phyloP scores from a whole-genome alignment of 2,113 vertebrate species.

The Melospiza melodia region DNA sequence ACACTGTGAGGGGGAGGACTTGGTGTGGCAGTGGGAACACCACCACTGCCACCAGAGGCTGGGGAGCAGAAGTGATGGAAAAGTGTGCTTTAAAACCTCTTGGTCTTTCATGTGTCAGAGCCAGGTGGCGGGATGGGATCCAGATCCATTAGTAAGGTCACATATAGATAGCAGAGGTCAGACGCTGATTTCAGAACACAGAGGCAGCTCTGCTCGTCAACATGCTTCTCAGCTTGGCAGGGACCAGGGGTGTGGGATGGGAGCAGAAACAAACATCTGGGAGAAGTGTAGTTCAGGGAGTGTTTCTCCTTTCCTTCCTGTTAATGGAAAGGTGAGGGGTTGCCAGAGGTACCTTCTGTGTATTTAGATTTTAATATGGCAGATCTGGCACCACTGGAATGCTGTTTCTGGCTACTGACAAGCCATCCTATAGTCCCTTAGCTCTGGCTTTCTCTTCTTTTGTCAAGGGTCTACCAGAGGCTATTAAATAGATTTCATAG shows the following conservation, averaged over 20 bases:
- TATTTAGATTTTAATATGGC: background rate
- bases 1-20: fast-evolving
- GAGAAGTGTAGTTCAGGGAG: background rate
- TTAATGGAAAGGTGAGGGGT: background rate
- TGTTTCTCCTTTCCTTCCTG: background rate
- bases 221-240: background rate
- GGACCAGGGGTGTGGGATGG: fast-evolving
- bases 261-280: background rate
- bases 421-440: background rate
- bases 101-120: no score
- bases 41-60: background rate
- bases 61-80: background rate
- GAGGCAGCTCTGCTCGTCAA: background rate
- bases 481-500: background rate
- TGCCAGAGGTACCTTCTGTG: background rate
- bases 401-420: background rate
- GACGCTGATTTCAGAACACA: background rate
- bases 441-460: background rate
- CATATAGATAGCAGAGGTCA: background rate
- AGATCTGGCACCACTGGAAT: background rate
- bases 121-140: fast-evolving
- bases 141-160: background rate
- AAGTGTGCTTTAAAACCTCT: fast-evolving
- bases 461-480: background rate
- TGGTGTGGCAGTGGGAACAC: background rate